A percentile compares a stretch with the other conserved stretches of the same genome.
phyloP scores from a whole-genome alignment of 2,113 vertebrate genomes.

The Lepidothrix coronata region DNA sequence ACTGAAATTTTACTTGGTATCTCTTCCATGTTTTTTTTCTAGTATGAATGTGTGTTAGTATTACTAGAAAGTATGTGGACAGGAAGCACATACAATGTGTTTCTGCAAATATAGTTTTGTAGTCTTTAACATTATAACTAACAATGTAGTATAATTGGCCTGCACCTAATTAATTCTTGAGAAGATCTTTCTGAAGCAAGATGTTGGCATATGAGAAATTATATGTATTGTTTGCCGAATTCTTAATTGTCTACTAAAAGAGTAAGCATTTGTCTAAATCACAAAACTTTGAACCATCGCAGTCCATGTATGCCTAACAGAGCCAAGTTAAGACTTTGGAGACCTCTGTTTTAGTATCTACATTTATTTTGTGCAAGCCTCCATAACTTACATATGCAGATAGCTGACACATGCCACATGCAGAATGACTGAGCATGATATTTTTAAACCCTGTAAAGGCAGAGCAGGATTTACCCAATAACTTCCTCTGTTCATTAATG shows the following conservation, averaged over 20 bases:
- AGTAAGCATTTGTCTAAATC: not conserved
- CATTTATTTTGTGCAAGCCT: not conserved
- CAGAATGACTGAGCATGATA: not conserved
- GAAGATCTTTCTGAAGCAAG: not conserved
- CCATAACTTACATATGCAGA: not conserved
- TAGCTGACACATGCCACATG: not conserved
- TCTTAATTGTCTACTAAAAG: not conserved
- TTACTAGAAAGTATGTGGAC: not conserved
- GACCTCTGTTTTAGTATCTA: not conserved
- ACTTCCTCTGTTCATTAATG: not conserved
- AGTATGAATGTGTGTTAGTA: not conserved
- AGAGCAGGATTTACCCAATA: not conserved
- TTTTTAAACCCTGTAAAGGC: not conserved
- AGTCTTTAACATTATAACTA: not conserved
- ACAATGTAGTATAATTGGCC: not conserved
- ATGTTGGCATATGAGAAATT: not conserved
- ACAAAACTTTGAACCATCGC: not conserved
- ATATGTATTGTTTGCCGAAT: not conserved
- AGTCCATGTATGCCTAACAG: accelerated
- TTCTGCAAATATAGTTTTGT: not conserved
- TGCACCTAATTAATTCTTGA: not conserved
- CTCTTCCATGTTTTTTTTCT: not conserved
- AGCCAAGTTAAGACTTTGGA: not conserved
- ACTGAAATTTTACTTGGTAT: not conserved
- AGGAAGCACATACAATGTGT: not conserved